These are phyloP conservation scores for Eledona agricola DNA, from an alignment of 2,888 invertebrate genomes.

Conservation along the genomic window DNA sequence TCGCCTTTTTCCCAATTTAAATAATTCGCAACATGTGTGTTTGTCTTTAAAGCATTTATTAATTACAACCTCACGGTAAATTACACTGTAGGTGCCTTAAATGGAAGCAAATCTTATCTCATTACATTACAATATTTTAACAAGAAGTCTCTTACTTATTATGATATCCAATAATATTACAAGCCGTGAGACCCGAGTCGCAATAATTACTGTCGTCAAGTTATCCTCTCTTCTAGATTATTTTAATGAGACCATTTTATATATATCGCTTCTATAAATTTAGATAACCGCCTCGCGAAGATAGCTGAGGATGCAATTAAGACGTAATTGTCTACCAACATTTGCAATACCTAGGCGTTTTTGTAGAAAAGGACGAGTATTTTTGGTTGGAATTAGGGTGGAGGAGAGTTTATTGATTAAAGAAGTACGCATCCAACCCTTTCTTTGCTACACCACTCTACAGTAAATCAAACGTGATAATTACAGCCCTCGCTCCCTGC, in stretches of 20 bases:
- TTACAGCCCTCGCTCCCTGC: conserved; percentile 21
- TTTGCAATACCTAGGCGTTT: too few species aligned
- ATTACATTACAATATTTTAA: too few species aligned
- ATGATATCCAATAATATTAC: neutral
- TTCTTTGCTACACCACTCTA: conserved; percentile 30
- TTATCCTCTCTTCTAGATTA: conserved; percentile 5
- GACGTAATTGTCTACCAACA: too few species aligned
- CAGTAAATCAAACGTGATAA: conserved; percentile 32
- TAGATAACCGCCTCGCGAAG: neutral
- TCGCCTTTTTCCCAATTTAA: too few species aligned
- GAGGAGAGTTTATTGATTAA: conserved; percentile 31
- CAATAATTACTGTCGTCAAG: conserved; percentile 15
- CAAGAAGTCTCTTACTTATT: too few species aligned
- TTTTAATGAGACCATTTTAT: conserved; percentile 8
- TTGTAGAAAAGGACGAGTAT: conserved; percentile 29
- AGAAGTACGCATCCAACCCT: conserved; percentile 31
- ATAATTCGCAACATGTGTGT: too few species aligned
- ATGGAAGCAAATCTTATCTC: too few species aligned
- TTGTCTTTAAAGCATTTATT: too few species aligned
- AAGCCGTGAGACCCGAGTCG: conserved; percentile 1
- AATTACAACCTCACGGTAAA: too few species aligned
- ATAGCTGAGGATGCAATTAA: conserved; percentile 2
- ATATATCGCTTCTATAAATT: conserved; percentile 13
- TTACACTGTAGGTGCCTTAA: too few species aligned
- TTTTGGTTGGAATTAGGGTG: conserved; percentile 20